These are phyloP conservation scores for Microctenopoma lineatum DNA, from an alignment of 2,797 vertebrate genomes.

Conservation along the genomic window DNA sequence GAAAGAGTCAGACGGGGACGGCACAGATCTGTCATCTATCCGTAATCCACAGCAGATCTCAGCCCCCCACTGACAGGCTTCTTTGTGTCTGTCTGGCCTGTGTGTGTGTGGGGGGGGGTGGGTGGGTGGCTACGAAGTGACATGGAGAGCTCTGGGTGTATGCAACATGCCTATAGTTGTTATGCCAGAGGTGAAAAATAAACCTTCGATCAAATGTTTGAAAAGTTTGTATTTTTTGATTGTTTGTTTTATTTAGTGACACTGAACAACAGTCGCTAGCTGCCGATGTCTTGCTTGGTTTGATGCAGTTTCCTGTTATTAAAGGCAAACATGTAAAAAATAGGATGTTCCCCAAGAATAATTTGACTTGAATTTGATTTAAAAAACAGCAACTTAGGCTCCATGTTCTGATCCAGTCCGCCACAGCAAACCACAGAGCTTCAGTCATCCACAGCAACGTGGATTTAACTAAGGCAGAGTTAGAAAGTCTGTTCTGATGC, in stretches of 20 bases:
- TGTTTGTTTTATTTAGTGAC: too few species aligned
- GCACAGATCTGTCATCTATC: constrained; percentile 45
- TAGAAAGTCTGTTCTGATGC: not conserved
- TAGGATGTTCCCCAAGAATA: too few species aligned
- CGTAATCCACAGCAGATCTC: constrained; percentile 54
- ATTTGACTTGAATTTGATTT: too few species aligned
- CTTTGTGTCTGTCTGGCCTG: constrained; percentile 44
- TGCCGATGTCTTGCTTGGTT: too few species aligned
- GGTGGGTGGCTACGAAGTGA: constrained; percentile 8
- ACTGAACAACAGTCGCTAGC: too few species aligned
- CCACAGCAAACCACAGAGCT: not conserved
- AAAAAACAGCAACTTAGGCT: too few species aligned
- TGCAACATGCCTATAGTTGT: not conserved
- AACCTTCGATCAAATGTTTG: too few species aligned
- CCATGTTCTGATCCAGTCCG: not conserved
- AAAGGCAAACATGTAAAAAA: too few species aligned
- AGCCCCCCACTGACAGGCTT: constrained; percentile 32
- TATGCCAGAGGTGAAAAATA: too few species aligned
- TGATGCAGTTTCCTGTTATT: too few species aligned
- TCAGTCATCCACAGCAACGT: not conserved
- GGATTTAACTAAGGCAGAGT: not conserved
- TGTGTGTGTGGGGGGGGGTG: not conserved
- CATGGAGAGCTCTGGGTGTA: not conserved
- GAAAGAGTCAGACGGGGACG: constrained; percentile 5
- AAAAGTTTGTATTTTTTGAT: too few species aligned